Percentiles rank a stretch among this genome's conserved stretches.
Evolutionary conservation across 2,113 vertebrate species (phyloP).

Genomic region (Hippopotamus amphibius): DNA sequence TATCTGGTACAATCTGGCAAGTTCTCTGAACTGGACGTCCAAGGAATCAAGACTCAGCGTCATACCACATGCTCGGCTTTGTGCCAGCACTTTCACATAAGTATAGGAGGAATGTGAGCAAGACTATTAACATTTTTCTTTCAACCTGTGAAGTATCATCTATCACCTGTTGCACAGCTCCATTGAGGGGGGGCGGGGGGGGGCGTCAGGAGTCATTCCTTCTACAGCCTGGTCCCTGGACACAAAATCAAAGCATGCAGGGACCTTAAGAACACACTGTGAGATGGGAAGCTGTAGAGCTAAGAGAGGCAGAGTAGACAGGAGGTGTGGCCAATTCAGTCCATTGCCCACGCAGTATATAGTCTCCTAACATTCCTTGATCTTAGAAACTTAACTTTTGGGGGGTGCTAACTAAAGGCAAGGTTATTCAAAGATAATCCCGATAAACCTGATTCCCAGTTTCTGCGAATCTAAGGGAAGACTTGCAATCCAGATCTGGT

Average conservation of each 20-base stretch:
- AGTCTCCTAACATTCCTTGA: neutral
- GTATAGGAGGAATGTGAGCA: fast-evolving
- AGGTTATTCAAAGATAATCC: neutral
- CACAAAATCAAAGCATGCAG: neutral
- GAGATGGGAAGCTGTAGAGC: neutral
- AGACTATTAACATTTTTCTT: neutral
- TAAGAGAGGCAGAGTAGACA: neutral
- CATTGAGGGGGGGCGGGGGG: fast-evolving
- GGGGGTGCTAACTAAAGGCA: neutral
- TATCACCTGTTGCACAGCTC: fast-evolving
- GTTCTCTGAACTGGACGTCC: neutral
- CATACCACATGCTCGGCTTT: fast-evolving
- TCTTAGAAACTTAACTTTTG: neutral
- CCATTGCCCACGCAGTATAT: neutral
- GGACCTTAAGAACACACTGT: neutral
- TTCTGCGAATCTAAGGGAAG: neutral
- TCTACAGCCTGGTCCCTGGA: neutral
- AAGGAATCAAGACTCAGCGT: neutral
- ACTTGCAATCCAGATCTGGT: neutral
- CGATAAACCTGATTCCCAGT: neutral
- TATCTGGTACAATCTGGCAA: no score
- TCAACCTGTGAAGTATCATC: neutral
- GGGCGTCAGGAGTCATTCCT: neutral
- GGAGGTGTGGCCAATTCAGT: fast-evolving
- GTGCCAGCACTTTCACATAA: fast-evolving